Evolutionary conservation across 2,113 vertebrate species (phyloP).

Genomic region (Piaya cayana): DNA sequence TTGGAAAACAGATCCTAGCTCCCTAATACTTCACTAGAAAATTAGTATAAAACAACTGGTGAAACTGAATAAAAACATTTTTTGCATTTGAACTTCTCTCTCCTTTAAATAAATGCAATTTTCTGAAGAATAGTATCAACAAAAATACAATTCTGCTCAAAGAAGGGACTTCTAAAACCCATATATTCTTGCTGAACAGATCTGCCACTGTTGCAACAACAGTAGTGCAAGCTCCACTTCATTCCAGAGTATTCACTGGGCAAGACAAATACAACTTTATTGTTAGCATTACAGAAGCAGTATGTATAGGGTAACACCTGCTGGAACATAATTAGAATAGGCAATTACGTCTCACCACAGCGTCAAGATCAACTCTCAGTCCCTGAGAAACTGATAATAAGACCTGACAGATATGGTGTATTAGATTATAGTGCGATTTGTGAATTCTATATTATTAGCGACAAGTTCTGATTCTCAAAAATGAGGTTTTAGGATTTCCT

Average conservation of each 20-base stretch:
- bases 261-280: neutral
- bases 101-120: neutral
- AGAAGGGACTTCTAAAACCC: neutral
- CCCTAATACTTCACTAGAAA: neutral
- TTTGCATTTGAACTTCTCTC: neutral
- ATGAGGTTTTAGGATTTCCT: neutral
- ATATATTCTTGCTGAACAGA: neutral
- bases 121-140: neutral
- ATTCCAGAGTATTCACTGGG: neutral
- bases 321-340: neutral
- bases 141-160: neutral
- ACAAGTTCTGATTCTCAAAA: neutral
- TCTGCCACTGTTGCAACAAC: neutral
- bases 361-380: neutral
- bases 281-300: neutral
- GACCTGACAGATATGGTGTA: neutral
- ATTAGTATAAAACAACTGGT: neutral
- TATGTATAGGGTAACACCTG: neutral
- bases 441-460: neutral
- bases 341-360: neutral
- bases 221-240: neutral
- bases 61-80: neutral
- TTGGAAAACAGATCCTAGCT: neutral
- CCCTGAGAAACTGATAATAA: neutral
- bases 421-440: neutral